Evolutionary conservation across 2,888 invertebrate genomes (phyloP), one percentile per base, ranked within the genome.

Genomic region (Camponotus fellah): DNA sequence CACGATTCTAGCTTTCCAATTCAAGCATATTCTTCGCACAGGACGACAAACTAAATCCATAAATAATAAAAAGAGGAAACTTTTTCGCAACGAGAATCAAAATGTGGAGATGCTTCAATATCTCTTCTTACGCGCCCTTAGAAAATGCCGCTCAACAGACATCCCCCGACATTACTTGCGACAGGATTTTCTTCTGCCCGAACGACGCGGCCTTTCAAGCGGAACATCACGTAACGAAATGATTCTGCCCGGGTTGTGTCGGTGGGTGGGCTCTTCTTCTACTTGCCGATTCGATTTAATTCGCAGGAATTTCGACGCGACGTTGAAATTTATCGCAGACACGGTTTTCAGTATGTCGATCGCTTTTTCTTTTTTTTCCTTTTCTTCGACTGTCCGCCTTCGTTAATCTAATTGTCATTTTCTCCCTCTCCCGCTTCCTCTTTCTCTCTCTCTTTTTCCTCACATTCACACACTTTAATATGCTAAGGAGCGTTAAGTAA

Each of bases 401-500:
- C 58, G 17, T 62, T 72, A 62, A 65, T 68, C 49, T 56, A 58
- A 21, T 68, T 37, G 26, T 9, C 75, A 68, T 68, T 69, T 69
- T 58, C 69, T 76, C 64, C 34, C 49, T 64, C 32, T 69, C 79
- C 46, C 34, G 43, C 72, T 32, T 56, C 66, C 56, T 60, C 32
- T 64, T 72, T 40, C 10, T 58, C 60, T 58, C 40, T 21, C 85
- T 34, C n/a, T 49, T 32, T 74, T 58, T 72, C 68, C 3, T 26
- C 56, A 34, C 77, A 40, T 66, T 9, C 26, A 46, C 46, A 84
- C 81, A 43, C 68, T 84, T 86, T 83, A 83, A 85, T 85, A 76
- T 32, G 62, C 82, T 87, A 87, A 21, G 66, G 84, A 87, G 87
- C 82, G 68, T 91, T 92, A 90, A 91, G 90, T 92, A 92, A 89